phyloP scores from a whole-genome alignment of 2,888 invertebrate genomes.

The Magallana nippona region DNA sequence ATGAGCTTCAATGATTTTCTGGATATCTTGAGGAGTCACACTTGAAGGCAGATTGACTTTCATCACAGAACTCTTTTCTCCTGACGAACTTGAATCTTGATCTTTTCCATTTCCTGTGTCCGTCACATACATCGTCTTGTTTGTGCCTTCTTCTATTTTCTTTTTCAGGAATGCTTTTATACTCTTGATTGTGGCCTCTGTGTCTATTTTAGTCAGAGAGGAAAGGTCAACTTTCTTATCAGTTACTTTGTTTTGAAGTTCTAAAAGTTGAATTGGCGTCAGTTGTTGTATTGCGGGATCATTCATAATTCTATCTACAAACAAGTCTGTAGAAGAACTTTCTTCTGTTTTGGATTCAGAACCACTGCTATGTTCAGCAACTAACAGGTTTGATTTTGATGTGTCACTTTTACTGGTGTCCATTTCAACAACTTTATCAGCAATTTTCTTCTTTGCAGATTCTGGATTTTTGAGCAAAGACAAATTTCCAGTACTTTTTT shows the following conservation, averaged over 20 bases:
- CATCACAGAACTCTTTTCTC: constrained; percentile 5
- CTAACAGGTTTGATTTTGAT: too few relatives aligned
- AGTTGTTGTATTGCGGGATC: constrained; percentile 23
- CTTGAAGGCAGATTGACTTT: constrained; percentile 31
- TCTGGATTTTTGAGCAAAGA: background rate
- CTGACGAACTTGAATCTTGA: constrained; percentile 19
- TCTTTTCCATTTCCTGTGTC: background rate
- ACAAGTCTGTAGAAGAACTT: background rate
- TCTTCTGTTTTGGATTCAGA: background rate
- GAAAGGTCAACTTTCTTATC: constrained; percentile 18
- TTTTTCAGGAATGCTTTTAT: constrained; percentile 3
- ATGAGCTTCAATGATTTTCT: constrained; percentile 40
- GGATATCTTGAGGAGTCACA: constrained; percentile 38
- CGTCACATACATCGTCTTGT: background rate
- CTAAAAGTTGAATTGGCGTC: constrained; percentile 26
- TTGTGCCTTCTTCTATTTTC: constrained; percentile 17
- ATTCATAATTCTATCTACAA: constrained; percentile 26
- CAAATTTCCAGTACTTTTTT: background rate
- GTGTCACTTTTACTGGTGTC: too few relatives aligned
- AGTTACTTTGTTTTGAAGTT: constrained; percentile 27
- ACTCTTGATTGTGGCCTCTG: constrained; percentile 24
- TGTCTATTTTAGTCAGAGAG: background rate
- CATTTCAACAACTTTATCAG: background rate
- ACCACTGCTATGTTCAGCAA: too few relatives aligned
- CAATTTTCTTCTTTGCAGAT: background rate